Conservation (phyloP, 2,888 invertebrate species). For the Lordiphosa fenestrarum region DNA sequence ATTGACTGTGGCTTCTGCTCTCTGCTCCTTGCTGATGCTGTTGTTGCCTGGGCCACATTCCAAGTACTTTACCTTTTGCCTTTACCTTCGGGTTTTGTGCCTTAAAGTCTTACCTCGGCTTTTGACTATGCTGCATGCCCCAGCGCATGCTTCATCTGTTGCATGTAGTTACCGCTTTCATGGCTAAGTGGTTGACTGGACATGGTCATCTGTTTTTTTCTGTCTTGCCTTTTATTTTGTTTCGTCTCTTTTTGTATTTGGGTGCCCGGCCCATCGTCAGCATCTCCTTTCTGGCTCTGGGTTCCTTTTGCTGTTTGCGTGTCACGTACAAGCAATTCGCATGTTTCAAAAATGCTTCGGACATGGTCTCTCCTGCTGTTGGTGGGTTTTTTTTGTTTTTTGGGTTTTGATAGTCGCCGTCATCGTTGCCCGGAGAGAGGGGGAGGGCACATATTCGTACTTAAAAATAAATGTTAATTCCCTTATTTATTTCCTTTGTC, state of each 20-base stretch:
- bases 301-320: conserved; percentile 73
- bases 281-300: conserved; percentile 14
- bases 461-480: conserved; percentile 75
- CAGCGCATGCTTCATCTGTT: conserved; percentile 74
- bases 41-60: conserved; percentile 49
- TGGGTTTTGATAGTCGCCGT: conserved; percentile 61
- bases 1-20: conserved; percentile 42
- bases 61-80: conserved; percentile 56
- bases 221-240: conserved; percentile 25
- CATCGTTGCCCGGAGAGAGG: conserved; percentile 32
- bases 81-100: conserved; percentile 42
- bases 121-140: conserved; percentile 64
- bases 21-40: conserved; percentile 46
- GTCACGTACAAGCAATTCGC: conserved; percentile 80
- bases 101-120: conserved; percentile 49
- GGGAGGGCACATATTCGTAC: conserved; percentile 58
- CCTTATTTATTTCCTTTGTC: conserved; percentile 76
- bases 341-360: conserved; percentile 77
- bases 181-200: conserved; percentile 74
- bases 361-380: conserved; percentile 62
- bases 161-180: conserved; percentile 75
- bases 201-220: conserved; percentile 58
- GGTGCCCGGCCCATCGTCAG: conserved; percentile 36
- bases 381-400: conserved; percentile 30
- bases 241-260: conserved; percentile 39